These are phyloP conservation scores for Tauraco hartlaubi DNA, from an alignment of 2,797 vertebrate species.

Conservation along the genomic window DNA sequence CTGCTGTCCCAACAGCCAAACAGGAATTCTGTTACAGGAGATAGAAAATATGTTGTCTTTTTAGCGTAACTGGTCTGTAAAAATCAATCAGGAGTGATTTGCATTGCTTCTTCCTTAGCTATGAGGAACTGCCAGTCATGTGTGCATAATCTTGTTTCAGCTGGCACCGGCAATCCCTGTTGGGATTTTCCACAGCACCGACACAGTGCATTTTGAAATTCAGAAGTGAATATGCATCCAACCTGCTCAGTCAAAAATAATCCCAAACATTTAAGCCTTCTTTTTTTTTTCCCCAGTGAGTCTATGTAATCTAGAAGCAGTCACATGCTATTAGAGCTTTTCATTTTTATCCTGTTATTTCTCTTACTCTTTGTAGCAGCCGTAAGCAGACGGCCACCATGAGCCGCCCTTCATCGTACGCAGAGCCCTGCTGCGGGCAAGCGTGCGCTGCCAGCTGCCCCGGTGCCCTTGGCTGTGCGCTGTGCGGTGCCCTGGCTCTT, in stretches of 20 bases:
- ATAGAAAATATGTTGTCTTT: neutral
- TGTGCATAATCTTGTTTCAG: slow-evolving; percentile 18
- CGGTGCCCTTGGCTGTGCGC: accelerated
- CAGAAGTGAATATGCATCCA: neutral
- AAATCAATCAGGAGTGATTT: neutral
- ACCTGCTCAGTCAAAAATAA: neutral
- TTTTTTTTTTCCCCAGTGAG: neutral
- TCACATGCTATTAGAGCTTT: neutral
- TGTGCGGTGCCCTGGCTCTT: neutral
- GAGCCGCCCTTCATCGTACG: neutral
- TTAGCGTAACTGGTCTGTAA: neutral
- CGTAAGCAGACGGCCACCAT: neutral
- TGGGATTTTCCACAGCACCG: neutral
- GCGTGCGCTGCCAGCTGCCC: accelerated
- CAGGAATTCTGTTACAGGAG: neutral
- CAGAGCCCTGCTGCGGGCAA: slow-evolving; percentile 43
- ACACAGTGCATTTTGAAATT: neutral
- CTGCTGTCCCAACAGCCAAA: neutral
- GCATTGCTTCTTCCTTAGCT: neutral
- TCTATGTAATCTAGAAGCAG: neutral
- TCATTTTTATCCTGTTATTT: neutral
- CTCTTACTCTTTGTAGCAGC: slow-evolving; percentile 5
- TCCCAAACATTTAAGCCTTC: neutral
- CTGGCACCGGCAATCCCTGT: neutral
- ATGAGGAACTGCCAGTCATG: neutral